Conservation (phyloP, 2,888 invertebrate genomes). For the Fragum sueziense region DNA sequence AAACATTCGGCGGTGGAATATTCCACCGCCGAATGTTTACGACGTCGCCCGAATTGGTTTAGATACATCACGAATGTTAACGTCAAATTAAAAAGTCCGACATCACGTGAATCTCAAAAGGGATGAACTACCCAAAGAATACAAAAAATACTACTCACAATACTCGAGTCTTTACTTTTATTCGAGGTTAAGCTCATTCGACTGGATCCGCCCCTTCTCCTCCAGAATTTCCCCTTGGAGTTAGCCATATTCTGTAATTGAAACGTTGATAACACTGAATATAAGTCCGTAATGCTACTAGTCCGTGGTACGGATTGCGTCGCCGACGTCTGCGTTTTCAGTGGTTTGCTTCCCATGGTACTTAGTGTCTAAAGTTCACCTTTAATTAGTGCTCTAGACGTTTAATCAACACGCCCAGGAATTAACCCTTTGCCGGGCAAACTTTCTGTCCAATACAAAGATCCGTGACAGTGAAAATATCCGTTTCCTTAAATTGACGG, state of each 20-base stretch:
- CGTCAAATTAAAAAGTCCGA: too few species aligned
- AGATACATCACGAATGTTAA: too few species aligned
- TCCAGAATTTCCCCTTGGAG: constrained; percentile 63
- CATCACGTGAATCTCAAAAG: too few species aligned
- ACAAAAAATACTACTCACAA: constrained; percentile 31
- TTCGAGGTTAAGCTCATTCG: constrained; percentile 71
- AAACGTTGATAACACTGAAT: constrained; percentile 68
- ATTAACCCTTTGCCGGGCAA: background rate
- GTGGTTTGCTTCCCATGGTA: background rate
- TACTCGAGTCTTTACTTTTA: constrained; percentile 47
- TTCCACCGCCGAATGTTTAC: too few species aligned
- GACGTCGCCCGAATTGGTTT: too few species aligned
- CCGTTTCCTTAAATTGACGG: too few species aligned
- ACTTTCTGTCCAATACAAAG: too few species aligned
- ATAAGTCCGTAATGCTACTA: constrained; percentile 19
- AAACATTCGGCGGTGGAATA: too few species aligned
- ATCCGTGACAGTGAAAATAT: too few species aligned
- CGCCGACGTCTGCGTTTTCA: background rate
- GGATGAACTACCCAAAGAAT: too few species aligned
- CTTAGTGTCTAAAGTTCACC: background rate
- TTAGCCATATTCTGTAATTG: constrained; percentile 74
- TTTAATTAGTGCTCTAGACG: background rate
- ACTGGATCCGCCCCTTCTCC: constrained; percentile 66
- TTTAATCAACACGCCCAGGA: background rate
- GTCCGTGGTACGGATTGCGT: background rate